Conservation (phyloP, 2,888 invertebrate genomes). For the Coleophora flavipennella region DNA sequence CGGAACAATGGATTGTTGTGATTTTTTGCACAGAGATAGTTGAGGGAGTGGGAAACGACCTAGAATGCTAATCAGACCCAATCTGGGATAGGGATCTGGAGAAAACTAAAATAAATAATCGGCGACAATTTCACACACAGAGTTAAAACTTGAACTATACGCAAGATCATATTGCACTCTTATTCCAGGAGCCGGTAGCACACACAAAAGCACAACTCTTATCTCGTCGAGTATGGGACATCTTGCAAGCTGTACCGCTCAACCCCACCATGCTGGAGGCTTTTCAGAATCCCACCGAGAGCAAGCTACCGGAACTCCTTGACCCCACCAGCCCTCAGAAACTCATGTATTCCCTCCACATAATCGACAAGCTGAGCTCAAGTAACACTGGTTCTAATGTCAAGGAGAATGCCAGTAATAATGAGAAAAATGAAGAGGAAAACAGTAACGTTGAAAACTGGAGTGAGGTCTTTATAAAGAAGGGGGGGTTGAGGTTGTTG, state of each 20-base stretch:
- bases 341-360: conserved; percentile 95
- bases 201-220: conserved; percentile 91
- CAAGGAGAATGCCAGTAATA: conserved; percentile 33
- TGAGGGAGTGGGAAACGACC: no score
- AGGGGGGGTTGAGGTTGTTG: conserved; percentile 89
- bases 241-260: conserved; percentile 91
- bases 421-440: conserved; percentile 48
- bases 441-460: conserved; percentile 66
- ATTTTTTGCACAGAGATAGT: no score
- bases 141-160: no score
- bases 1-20: no score
- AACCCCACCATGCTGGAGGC: conserved; percentile 88
- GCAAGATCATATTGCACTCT: neutral
- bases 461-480: conserved; percentile 87
- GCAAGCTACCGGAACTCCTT: conserved; percentile 80
- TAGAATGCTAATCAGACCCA: no score
- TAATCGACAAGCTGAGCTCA: conserved; percentile 75
- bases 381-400: conserved; percentile 37
- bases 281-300: conserved; percentile 82
- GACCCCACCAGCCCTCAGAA: conserved; percentile 94
- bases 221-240: conserved; percentile 95
- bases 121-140: no score
- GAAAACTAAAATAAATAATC: no score
- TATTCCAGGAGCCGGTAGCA: conserved; percentile 75
- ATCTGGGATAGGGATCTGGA: no score